These are phyloP conservation scores for Drosophila nikananu DNA, from an alignment of 1,140 invertebrate genomes.

Conservation along the genomic window DNA sequence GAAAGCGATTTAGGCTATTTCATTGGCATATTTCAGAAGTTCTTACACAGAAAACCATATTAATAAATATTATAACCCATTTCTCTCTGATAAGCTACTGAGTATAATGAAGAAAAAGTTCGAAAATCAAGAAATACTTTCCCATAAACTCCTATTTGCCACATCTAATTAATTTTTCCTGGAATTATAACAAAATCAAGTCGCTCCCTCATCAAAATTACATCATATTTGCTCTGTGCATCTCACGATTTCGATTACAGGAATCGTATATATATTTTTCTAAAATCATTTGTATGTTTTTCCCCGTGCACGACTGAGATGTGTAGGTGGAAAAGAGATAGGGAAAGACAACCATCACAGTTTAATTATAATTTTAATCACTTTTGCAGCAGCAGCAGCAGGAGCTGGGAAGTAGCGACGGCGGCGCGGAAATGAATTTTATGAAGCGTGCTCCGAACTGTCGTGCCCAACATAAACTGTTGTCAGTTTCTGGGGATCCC, in stretches of 20 bases:
- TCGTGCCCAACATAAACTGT: conserved; percentile 82
- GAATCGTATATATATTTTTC: background rate
- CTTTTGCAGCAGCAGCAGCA: conserved; percentile 71
- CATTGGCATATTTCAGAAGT: fast-evolving
- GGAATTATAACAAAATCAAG: background rate
- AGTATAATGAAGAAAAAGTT: background rate
- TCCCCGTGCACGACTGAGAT: conserved; percentile 5
- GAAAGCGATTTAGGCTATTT: background rate
- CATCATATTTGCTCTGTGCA: conserved; percentile 1
- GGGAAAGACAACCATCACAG: conserved; percentile 66
- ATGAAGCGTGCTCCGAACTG: conserved; percentile 81
- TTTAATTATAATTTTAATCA: conserved; percentile 84
- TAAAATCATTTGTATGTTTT: background rate
- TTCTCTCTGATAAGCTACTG: background rate
- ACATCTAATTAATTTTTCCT: background rate
- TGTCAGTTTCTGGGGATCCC: conserved; percentile 59
- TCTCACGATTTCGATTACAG: background rate
- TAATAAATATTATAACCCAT: background rate
- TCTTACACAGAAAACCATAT: background rate
- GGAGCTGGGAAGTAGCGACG: conserved; percentile 15
- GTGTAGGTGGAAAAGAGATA: background rate
- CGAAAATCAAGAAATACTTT: background rate
- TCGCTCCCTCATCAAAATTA: background rate
- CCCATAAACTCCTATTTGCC: background rate
- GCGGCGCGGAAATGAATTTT: conserved; percentile 81